A percentile compares a stretch with the other conserved stretches of the same genome.
phyloP scores from a whole-genome alignment of 2,888 invertebrate species.

The Scaptodrosophila latifasciaeformis region DNA sequence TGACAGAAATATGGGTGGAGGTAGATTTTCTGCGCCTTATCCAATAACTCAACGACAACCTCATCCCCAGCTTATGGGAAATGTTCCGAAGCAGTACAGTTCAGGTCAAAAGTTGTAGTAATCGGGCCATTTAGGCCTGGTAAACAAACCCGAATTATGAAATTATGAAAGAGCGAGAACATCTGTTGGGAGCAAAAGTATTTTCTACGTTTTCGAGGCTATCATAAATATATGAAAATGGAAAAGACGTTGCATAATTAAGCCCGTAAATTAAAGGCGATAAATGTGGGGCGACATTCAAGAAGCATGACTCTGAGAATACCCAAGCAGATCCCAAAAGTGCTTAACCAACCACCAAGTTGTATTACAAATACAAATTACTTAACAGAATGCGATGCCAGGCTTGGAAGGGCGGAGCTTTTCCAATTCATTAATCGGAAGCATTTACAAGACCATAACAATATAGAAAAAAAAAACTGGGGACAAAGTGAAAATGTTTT shows the following conservation, averaged over 20 bases:
- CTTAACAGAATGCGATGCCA: slow-evolving; percentile 24
- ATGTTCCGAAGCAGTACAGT: too few relatives aligned
- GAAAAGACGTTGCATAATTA: slow-evolving; percentile 47
- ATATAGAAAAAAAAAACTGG: slow-evolving; percentile 6
- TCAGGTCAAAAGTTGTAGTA: too few relatives aligned
- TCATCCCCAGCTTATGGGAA: slow-evolving; percentile 25
- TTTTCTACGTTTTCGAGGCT: too few relatives aligned
- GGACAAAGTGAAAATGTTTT: neutral
- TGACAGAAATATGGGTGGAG: neutral
- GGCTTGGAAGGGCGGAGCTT: slow-evolving; percentile 12
- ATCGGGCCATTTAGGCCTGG: too few relatives aligned
- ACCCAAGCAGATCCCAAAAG: too few relatives aligned
- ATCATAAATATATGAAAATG: slow-evolving; percentile 38
- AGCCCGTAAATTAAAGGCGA: slow-evolving; percentile 31
- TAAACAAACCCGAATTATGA: too few relatives aligned
- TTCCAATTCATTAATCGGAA: slow-evolving; percentile 51
- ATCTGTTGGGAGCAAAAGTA: too few relatives aligned
- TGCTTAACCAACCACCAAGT: slow-evolving; percentile 5
- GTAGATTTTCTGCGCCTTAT: neutral
- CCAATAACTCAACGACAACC: neutral
- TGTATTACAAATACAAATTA: slow-evolving; percentile 21
- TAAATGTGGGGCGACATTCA: slow-evolving; percentile 9
- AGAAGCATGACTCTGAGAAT: too few relatives aligned
- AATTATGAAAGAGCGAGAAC: too few relatives aligned
- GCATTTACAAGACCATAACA: slow-evolving; percentile 10